phyloP scores from a whole-genome alignment of 1,140 invertebrate species.

The Drosophila saltans region DNA sequence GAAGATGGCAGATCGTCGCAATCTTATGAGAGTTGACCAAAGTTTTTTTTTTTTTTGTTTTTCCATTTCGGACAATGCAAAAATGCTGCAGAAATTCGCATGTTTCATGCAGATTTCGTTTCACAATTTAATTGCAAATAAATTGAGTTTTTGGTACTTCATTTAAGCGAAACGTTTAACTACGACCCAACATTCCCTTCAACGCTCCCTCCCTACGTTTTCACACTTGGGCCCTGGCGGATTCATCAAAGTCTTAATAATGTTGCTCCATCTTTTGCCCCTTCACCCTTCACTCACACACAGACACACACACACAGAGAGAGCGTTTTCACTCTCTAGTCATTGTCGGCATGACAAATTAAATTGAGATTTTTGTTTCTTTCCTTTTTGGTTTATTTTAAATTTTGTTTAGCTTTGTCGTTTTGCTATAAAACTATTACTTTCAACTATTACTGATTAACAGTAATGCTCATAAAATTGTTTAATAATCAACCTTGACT shows the following conservation, averaged over 20 bases:
- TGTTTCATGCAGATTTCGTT: slow-evolving; percentile 54
- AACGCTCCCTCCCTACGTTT: no score
- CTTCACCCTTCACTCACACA: slow-evolving; percentile 7
- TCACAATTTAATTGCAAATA: slow-evolving; percentile 82
- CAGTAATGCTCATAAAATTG: slow-evolving; percentile 5
- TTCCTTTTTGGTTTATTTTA: no score
- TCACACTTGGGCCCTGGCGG: slow-evolving; percentile 30
- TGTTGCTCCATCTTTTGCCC: slow-evolving; percentile 27
- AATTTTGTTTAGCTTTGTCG: no score
- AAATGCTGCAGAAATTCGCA: slow-evolving; percentile 25
- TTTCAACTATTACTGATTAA: slow-evolving; percentile 3
- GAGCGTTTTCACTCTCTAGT: slow-evolving; percentile 3
- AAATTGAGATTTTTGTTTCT: slow-evolving; percentile 71
- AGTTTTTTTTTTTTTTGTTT: slow-evolving; percentile 19
- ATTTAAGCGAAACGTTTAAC: slow-evolving; percentile 80
- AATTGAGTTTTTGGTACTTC: slow-evolving; percentile 83
- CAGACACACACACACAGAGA: background rate
- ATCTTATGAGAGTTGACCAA: slow-evolving; percentile 4
- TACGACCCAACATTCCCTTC: background rate
- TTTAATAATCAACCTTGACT: slow-evolving; percentile 2
- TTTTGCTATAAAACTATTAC: background rate
- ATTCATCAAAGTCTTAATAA: slow-evolving; percentile 66
- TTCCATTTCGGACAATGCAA: slow-evolving; percentile 57
- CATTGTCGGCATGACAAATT: slow-evolving; percentile 44
- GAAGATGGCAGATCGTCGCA: background rate